phyloP scores from a whole-genome alignment of 2,888 invertebrate species.

The Rutpela maculata region DNA sequence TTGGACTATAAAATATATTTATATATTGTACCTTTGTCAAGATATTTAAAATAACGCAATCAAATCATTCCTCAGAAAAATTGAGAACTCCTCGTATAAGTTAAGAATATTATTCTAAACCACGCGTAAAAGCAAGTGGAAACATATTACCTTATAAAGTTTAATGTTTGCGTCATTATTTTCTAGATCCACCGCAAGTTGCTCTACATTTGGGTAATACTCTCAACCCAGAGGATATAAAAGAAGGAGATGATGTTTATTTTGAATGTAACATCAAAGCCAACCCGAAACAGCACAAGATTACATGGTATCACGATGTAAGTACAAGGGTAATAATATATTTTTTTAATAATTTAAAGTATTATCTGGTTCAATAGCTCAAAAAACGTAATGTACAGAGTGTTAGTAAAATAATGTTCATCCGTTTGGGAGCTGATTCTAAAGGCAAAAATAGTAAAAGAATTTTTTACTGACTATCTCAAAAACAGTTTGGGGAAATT shows the following conservation, averaged over 20 bases:
- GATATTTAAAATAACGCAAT: too few relatives aligned
- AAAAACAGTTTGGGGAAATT: too few relatives aligned
- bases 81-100: background rate
- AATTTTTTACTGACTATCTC: too few relatives aligned
- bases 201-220: conserved; percentile 84
- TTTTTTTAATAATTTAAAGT: background rate
- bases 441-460: too few relatives aligned
- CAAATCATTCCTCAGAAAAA: background rate
- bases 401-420: too few relatives aligned
- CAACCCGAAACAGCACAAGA: conserved; percentile 85
- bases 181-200: conserved; percentile 85
- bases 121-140: conserved; percentile 15
- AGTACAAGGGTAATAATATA: conserved; percentile 70
- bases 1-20: too few relatives aligned
- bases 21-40: too few relatives aligned
- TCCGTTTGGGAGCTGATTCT: too few relatives aligned
- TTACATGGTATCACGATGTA: conserved; percentile 87
- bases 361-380: too few relatives aligned
- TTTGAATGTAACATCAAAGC: conserved; percentile 87
- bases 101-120: conserved; percentile 2
- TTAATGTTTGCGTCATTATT: conserved; percentile 35
- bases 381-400: too few relatives aligned
- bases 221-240: conserved; percentile 85
- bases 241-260: conserved; percentile 88
- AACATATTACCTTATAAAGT: conserved; percentile 3